phyloP scores from a whole-genome alignment of 2,888 invertebrate genomes.

The Pammene fasciana region DNA sequence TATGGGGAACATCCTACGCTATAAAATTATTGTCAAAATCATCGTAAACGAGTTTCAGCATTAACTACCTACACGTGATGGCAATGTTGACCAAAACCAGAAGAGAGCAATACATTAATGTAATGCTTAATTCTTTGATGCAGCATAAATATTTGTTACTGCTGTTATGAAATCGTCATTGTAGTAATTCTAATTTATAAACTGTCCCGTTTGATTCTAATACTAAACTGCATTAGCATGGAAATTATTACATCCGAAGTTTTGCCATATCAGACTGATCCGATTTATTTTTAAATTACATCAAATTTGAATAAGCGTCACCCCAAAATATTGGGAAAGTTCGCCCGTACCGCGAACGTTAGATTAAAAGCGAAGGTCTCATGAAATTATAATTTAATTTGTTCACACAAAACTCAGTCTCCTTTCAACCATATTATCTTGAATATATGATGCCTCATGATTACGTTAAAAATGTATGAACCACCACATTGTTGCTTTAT shows the following conservation, averaged over 20 bases:
- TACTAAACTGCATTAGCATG: not conserved
- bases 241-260: conserved; percentile 3
- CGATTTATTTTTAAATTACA: conserved; percentile 42
- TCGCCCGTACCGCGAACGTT: conserved; percentile 47
- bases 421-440: conserved; percentile 53
- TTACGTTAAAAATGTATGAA: conserved; percentile 52
- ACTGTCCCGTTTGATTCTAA: not conserved
- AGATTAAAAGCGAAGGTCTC: conserved; percentile 73
- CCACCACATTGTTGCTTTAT: conserved; percentile 36
- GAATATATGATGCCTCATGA: conserved; percentile 58
- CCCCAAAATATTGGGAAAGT: conserved; percentile 60
- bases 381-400: conserved; percentile 82
- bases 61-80: too few relatives aligned
- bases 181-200: not conserved
- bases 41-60: too few relatives aligned
- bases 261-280: conserved; percentile 13
- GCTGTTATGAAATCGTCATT: too few relatives aligned
- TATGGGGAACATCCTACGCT: too few relatives aligned
- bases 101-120: too few relatives aligned
- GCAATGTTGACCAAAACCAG: too few relatives aligned
- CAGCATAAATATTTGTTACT: too few relatives aligned
- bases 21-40: too few relatives aligned
- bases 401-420: conserved; percentile 57
- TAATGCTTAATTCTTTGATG: too few relatives aligned
- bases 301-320: conserved; percentile 56